These are phyloP conservation scores for Saguinus imperator DNA, from an alignment of 2,113 vertebrate species.

Conservation along the genomic window DNA sequence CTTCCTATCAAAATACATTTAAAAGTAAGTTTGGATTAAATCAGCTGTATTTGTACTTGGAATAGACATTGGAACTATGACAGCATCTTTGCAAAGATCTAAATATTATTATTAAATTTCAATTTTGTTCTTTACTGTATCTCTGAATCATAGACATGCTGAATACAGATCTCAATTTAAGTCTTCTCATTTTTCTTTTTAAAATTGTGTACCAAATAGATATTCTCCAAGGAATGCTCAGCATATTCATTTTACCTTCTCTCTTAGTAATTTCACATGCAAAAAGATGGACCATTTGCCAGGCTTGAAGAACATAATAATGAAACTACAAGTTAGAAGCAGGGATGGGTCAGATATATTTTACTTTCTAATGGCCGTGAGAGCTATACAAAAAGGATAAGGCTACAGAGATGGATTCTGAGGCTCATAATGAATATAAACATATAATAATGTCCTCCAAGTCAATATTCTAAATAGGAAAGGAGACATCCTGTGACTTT, in stretches of 20 bases:
- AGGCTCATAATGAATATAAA: not conserved
- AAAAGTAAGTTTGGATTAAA: constrained; percentile 28
- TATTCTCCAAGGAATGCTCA: not conserved
- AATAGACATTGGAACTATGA: not conserved
- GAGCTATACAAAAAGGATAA: not conserved
- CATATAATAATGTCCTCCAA: not conserved
- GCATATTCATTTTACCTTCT: not conserved
- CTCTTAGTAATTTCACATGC: not conserved
- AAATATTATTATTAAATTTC: constrained; percentile 34
- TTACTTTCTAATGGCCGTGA: not conserved
- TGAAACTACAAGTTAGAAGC: not conserved
- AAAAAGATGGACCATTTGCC: not conserved
- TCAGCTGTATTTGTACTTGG: not conserved
- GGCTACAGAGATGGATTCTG: not conserved
- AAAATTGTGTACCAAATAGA: constrained; percentile 13
- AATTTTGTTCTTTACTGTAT: constrained; percentile 41
- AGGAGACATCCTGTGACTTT: not conserved
- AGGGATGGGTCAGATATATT: not conserved
- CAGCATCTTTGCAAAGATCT: constrained; percentile 16
- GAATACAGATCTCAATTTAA: constrained; percentile 14
- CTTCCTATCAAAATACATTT: constrained; percentile 27
- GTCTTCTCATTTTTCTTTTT: constrained; percentile 9
- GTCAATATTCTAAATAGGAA: not conserved
- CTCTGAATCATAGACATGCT: constrained; percentile 15
- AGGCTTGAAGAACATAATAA: not conserved